These are phyloP conservation scores for Caenorhabditis zanzibari DNA, from an alignment of 2,888 invertebrate species.

Conservation along the genomic window DNA sequence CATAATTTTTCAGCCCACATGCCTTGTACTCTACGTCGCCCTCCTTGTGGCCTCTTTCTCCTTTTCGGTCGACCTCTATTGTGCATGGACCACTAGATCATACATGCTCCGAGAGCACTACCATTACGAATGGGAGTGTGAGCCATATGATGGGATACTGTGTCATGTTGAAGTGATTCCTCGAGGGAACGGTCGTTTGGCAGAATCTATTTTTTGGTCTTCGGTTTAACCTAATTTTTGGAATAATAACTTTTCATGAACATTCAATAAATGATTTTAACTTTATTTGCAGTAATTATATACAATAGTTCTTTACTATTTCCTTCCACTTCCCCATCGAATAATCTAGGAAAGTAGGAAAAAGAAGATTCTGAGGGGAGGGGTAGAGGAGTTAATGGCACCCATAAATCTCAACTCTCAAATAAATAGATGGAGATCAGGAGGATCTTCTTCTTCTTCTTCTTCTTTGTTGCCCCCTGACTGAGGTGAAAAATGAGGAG, in stretches of 20 bases:
- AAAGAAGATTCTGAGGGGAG: constrained; percentile 2
- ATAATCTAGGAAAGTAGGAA: constrained; percentile 1
- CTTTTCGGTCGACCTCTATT: neutral
- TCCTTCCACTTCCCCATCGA: constrained; percentile 1
- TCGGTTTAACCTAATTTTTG: too few species aligned
- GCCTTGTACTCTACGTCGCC: too few species aligned
- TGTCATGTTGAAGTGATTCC: too few species aligned
- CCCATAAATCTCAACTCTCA: constrained; percentile 61
- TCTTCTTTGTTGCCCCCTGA: too few species aligned
- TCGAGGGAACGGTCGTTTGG: too few species aligned
- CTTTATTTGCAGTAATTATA: too few species aligned
- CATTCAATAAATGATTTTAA: too few species aligned
- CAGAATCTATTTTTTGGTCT: too few species aligned
- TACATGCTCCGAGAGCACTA: neutral
- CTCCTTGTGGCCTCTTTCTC: neutral
- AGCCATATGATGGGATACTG: too few species aligned
- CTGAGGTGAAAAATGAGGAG: neutral
- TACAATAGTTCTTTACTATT: neutral
- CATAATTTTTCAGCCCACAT: too few species aligned
- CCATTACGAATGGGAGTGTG: constrained; percentile 1
- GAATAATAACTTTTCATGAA: too few species aligned
- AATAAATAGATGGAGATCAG: constrained; percentile 16
- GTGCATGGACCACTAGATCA: neutral
- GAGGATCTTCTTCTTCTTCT: neutral
- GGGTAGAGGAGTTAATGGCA: constrained; percentile 59